Percentiles rank a stretch among this genome's conserved stretches.
Conservation (phyloP, 2,888 invertebrate genomes). For the Campopleginae sp. region DNA sequence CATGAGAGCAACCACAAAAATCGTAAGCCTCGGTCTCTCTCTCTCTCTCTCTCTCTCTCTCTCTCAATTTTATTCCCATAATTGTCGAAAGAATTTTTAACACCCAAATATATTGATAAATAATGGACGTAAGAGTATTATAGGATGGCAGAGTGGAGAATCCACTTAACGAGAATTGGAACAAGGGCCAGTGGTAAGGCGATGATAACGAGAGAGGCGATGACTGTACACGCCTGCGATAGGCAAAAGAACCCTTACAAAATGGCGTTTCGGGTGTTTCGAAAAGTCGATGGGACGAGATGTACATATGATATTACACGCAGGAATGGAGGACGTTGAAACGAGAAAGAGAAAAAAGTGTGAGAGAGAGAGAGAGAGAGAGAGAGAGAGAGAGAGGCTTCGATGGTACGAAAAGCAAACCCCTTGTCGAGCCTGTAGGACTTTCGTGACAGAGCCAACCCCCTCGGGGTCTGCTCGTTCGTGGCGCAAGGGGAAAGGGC, state of each 20-base stretch:
- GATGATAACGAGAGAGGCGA: constrained; percentile 55
- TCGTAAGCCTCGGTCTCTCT: no score
- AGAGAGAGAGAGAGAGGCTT: constrained; percentile 71
- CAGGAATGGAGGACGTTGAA: neutral
- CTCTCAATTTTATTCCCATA: neutral
- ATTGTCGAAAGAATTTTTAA: neutral
- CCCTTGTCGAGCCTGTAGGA: constrained; percentile 75
- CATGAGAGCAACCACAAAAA: neutral
- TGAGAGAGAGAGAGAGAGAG: constrained; percentile 68
- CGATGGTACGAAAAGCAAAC: constrained; percentile 76
- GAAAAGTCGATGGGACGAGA: constrained; percentile 60
- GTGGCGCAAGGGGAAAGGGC: constrained; percentile 69
- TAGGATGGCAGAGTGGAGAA: neutral
- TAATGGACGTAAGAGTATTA: neutral
- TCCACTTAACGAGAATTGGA: constrained; percentile 7
- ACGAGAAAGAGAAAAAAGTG: constrained; percentile 48
- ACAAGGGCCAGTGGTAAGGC: constrained; percentile 32
- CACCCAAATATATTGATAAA: constrained; percentile 20
- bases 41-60: no score
- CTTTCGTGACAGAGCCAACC: constrained; percentile 73
- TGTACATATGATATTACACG: constrained; percentile 21
- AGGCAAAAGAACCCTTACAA: constrained; percentile 73
- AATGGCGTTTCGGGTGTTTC: constrained; percentile 78
- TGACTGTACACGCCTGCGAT: constrained; percentile 41
- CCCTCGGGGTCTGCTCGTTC: constrained; percentile 75